Base-by-base conservation (phyloP, 2,113 vertebrate species). In the Abramis brama region DNA sequence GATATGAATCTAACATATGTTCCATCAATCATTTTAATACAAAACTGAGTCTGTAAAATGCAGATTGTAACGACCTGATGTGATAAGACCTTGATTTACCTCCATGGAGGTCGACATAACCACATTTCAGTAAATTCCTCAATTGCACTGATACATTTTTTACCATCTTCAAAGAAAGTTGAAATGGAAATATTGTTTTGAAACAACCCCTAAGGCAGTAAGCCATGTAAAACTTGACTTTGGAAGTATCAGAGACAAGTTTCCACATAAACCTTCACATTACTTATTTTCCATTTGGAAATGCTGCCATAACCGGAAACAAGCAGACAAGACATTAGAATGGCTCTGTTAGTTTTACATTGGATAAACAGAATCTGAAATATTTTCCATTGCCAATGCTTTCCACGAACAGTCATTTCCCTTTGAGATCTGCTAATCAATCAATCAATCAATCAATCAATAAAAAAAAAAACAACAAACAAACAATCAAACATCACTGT, bases 211-310 rank as follows among this genome's bases (percentile, higher is more conserved):
- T 80, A 36, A 84, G 64, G 64, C 77, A 64, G 30, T 13, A 3
- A 43, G 39, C 55, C 68, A 55, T 52, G 4, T 25, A 62, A 52
- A 33, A 21, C 83, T 25, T 57, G 39, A 33, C 39, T 74, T 81
- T 86, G 47, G 68, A 74, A 17, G 36, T 21, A 21, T 57, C 66
- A 9, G 33, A 87, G 43, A 87, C 50, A 70, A 33, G 5, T 75
- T 84, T 87, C 30, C 27, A 79, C 23, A 33, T 25, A 71, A 75
- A 43, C 43, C 43, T 75, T 81, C 43, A 52, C 39, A 21, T 81
- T 52, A 59, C 59, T 73, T 81, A 60, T 71, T 71, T 36, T 71
- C 27, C 86, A 73, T 2, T 62, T 84, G n/a, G 36, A 33, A 45
- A 30, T 57, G 25, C 23, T 25, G 19, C 23, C 30, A 68, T 71